Conservation (phyloP, 37 sponge, comb jelly and placozoan species). For the Aplysina aerophoba region DNA sequence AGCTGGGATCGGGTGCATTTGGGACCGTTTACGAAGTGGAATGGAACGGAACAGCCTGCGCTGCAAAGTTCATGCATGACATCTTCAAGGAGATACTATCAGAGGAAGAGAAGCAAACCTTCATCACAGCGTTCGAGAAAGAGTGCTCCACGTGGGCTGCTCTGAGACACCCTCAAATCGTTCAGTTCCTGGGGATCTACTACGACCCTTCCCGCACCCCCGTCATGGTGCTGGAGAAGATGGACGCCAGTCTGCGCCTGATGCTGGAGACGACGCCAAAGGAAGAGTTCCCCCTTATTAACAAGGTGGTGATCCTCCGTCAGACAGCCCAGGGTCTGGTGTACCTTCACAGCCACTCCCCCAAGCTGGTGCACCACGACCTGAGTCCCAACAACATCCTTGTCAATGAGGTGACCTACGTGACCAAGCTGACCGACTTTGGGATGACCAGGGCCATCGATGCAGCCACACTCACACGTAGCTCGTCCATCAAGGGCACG, state of each 20-base stretch:
- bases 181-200: neutral
- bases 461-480: neutral
- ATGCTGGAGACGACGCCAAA: neutral
- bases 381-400: neutral
- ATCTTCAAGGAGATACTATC: neutral
- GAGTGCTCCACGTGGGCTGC: neutral
- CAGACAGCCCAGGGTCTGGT: neutral
- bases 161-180: neutral
- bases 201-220: neutral
- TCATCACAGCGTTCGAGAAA: neutral
- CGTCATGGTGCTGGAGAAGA: conserved; percentile 8
- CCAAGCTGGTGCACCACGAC: neutral
- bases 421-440: too few relatives aligned
- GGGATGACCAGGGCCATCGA: too few relatives aligned
- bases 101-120: neutral
- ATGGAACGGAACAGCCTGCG: neutral
- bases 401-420: too few relatives aligned
- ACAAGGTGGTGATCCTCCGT: neutral
- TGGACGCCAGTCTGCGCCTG: neutral
- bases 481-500: too few relatives aligned
- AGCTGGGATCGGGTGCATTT: neutral
- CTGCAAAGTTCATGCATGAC: neutral
- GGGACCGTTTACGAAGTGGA: neutral
- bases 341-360: neutral
- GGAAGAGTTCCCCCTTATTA: neutral